These are phyloP conservation scores for Junonia oenone DNA, from an alignment of 2,888 invertebrate genomes.

Conservation along the genomic window DNA sequence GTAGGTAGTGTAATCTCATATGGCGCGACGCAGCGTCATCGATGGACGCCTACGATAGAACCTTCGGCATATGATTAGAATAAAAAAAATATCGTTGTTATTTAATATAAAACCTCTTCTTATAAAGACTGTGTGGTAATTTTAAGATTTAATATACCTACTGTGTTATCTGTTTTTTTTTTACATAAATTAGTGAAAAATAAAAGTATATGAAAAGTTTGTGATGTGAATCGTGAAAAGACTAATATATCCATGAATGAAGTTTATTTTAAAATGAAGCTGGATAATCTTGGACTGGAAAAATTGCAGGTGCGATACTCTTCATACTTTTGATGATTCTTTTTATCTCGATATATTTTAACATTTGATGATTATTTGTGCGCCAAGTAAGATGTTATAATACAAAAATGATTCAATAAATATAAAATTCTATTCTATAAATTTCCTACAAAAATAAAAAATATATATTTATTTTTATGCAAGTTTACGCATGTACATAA, in stretches of 20 bases:
- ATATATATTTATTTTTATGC: too few species aligned
- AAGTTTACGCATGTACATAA: too few species aligned
- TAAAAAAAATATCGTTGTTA: slow-evolving; percentile 35
- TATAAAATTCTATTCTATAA: too few species aligned
- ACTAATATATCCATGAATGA: slow-evolving; percentile 18
- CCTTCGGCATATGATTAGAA: slow-evolving; percentile 43
- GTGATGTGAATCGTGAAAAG: slow-evolving; percentile 18
- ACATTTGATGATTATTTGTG: too few species aligned
- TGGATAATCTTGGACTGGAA: slow-evolving; percentile 74
- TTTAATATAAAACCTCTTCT: slow-evolving; percentile 2
- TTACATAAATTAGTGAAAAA: neutral
- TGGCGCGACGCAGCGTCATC: slow-evolving; percentile 57
- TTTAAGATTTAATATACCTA: neutral
- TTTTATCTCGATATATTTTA: too few species aligned
- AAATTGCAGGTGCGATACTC: slow-evolving; percentile 75
- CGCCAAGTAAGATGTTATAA: too few species aligned
- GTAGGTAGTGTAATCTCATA: slow-evolving; percentile 51
- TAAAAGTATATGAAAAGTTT: neutral
- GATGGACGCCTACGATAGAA: slow-evolving; percentile 56
- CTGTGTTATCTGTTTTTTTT: neutral
- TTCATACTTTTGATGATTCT: too few species aligned
- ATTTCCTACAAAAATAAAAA: too few species aligned
- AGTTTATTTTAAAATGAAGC: slow-evolving; percentile 50
- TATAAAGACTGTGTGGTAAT: neutral
- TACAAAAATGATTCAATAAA: too few species aligned